Base-by-base conservation (phyloP, 2,888 invertebrate species). In the Eupithecia vulgata region DNA sequence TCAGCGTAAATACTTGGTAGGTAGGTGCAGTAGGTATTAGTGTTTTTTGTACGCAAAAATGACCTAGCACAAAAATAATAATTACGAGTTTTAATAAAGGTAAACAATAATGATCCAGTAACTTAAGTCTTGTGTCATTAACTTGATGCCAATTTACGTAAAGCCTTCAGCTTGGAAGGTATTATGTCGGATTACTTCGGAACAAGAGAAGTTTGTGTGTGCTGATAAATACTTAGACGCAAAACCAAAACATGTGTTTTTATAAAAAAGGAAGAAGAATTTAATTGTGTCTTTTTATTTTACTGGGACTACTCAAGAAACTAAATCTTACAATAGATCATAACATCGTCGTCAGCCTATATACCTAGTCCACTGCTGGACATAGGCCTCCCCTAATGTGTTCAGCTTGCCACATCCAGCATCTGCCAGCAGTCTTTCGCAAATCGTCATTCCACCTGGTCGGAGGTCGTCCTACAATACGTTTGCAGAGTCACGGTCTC, bases 111-210 rank as follows among this genome's bases (percentile, higher is more conserved):
- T n/a, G 17, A 40, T 37, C 40, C 62, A n/a, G 35, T 64, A n/a
- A 64, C 34, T 25, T 42, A 37, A n/a, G 21, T 40, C 65, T 65
- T 40, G 21, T 65, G 25, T 40, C 40, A 65, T 65, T 65, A 65
- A 25, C 65, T 65, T 65, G n/a, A 65, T 37, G 65, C 21, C 65
- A 65, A 64, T 65, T 65, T 42, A 37, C 40, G 21, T 13, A 42
- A 42, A 65, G 40, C 65, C 37, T 37, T 37, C 35, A 37, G 65
- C 37, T 65, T 25, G 40, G 21, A 21, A 34, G 42, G n/a, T 0
- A 25, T 65, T 42, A 65, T 21, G 65, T 65, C 65, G 35, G 62
- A 64, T 64, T 64, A 64, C 37, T 17, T 35, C 5, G 10, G 17
- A 1, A 37, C 37, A 37, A 37, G 21, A 64, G 35, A 15, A 35